Percentiles rank a stretch among this genome's conserved stretches.
phyloP scores from a whole-genome alignment of 1,140 invertebrate genomes.

The Arion vulgaris region DNA sequence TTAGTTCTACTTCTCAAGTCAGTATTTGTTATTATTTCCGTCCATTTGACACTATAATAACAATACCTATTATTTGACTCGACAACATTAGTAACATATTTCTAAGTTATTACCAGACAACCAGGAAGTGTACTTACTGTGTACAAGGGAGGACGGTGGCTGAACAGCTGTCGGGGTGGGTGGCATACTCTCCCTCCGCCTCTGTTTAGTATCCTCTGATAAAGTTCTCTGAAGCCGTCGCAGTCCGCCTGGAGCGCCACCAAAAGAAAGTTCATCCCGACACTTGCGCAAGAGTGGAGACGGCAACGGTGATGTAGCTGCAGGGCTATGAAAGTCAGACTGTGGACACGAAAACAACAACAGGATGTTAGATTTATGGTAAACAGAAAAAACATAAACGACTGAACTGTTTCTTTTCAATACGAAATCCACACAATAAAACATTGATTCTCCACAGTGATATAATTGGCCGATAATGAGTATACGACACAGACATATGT shows the following conservation, averaged over 20 bases:
- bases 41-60: too few species aligned
- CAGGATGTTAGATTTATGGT: neutral
- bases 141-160: slow-evolving; percentile 49
- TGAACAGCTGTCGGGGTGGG: slow-evolving; percentile 61
- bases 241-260: slow-evolving; percentile 60
- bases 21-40: too few species aligned
- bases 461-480: neutral
- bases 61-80: too few species aligned
- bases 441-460: neutral
- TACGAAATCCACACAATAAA: neutral
- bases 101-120: too few species aligned
- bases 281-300: slow-evolving; percentile 56
- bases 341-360: slow-evolving; percentile 40
- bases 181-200: slow-evolving; percentile 72
- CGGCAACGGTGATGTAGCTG: slow-evolving; percentile 61
- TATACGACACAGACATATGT: too few species aligned
- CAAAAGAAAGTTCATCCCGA: slow-evolving; percentile 64
- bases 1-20: too few species aligned
- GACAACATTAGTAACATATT: too few species aligned
- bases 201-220: slow-evolving; percentile 70
- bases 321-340: slow-evolving; percentile 61
- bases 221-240: slow-evolving; percentile 70
- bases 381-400: neutral
- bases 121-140: slow-evolving; percentile 52
- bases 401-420: neutral